Evolutionary conservation across 2,113 vertebrate genomes (phyloP), one percentile per base, ranked within the genome.

Genomic region (Thamnophis sirtalis): DNA sequence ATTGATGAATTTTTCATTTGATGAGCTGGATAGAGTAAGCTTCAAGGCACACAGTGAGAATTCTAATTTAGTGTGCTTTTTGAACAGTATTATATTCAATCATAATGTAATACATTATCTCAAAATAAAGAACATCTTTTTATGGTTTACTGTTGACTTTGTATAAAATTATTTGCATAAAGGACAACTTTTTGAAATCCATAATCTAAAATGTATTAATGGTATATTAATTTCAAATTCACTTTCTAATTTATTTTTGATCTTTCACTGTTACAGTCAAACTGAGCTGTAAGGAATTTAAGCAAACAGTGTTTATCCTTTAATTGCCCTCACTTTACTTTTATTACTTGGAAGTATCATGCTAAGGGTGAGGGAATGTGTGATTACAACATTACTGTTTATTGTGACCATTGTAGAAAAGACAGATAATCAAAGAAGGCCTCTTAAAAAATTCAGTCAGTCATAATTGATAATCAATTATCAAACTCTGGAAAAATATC

Each of bases 1-100:
- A 98, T 97, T 98, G 97, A 98, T 98, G 96, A 98, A 98, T 98
- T 98, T 98, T 98, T 98, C 97, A 98, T 98, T 97, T 98, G 98
- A 98, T 98, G 97, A 98, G 97, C 97, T 97, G 98, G 97, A 96
- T 96, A 94, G 92, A 98, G 97, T 92, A 60, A 96, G 96, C 95
- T 96, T 95, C 94, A 93, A 97, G 96, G 97, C 96, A 97, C 95
- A 95, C 90, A 97, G 97, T 95, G 96, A 98, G 96, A 98, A 98
- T 98, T 98, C 96, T 97, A 98, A 98, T 98, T 96, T 96, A 94
- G 95, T 94, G 94, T 92, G 89, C 95, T 96, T 97, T 96, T 93
- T 95, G 91, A 95, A 95, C 95, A 96, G 94, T 93, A 95, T 2
- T 0, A 90, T 93, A 95, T 92, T 96, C 95, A 93, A 94, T 94